Base-by-base conservation (phyloP, 2,888 invertebrate species). In the Rotaria sp. region DNA sequence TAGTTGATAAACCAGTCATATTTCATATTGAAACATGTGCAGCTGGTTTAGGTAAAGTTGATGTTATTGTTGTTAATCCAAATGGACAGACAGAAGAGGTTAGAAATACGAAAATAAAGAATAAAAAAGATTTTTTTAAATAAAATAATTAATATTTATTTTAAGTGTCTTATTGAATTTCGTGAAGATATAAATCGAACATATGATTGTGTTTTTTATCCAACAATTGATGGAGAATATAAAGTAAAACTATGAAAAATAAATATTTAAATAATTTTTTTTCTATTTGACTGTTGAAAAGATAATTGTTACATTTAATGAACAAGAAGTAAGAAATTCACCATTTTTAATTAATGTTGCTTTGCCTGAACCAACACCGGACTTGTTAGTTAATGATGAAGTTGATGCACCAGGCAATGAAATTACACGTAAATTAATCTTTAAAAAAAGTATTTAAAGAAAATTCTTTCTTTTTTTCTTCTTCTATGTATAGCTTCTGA, bases 1-100 rank as follows among this genome's bases (percentile, higher is more conserved):
- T 94, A 50, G 94, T 94, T 85, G 94, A 94, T 86, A 94, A 94
- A 21, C 95, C 95, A 84, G 94, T 95, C 74, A 94, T 94, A 90
- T 96, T 96, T 90, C 95, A 95, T 11, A 94, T 96, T 5, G 95
- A 96, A 92, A 95, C 95, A 8, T 94, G 95, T 91, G 94, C 94
- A 75, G 95, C 95, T 84, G 95, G 95, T 88, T 94, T 94, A 91
- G 95, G 95, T 88, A 93, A 93, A 87, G 93, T 94, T 45, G 93
- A 94, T 88, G 93, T 94, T 41, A 91, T 92, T 84, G 93, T 94
- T 11, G 92, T 93, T 87, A 93, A 94, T 89, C 93, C 94, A 18
- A 92, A 92, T 88, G 94, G 94, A 88, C 90, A 91, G 87, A 91
- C 92, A 87, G 90, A 90, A 87, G 88, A 89, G 52, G 91, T 91